A percentile compares a stretch with the other conserved stretches of the same genome.
Conservation (phyloP, 2,113 vertebrate species). For the Oreochromis aureus region DNA sequence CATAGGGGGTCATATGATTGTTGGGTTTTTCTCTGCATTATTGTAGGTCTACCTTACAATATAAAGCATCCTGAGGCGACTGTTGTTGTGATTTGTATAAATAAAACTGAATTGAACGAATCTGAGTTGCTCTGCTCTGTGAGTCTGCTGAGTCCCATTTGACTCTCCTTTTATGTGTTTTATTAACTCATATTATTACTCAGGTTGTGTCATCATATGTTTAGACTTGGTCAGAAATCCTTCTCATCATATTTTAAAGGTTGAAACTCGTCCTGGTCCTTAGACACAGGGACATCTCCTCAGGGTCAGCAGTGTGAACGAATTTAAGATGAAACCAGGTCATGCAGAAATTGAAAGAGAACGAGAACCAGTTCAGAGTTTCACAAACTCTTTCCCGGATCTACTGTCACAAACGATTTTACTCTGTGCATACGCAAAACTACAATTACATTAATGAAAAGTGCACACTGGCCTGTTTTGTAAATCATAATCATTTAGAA, state of each 20-base stretch:
- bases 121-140: background rate
- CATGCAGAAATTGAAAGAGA: background rate
- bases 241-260: background rate
- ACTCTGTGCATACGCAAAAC: background rate
- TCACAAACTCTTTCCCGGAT: background rate
- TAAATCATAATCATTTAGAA: background rate
- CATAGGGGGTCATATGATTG: background rate
- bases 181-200: background rate
- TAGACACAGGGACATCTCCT: fast-evolving
- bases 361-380: background rate
- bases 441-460: background rate
- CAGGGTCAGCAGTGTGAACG: fast-evolving
- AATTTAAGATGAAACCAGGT: background rate
- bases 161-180: background rate
- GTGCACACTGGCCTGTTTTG: background rate
- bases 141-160: background rate
- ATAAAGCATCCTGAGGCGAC: background rate
- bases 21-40: background rate
- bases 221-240: background rate
- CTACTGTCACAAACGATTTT: background rate
- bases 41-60: fast-evolving
- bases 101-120: background rate
- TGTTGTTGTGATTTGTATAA: background rate
- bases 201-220: background rate
- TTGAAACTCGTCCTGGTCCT: background rate